A percentile compares a stretch with the other conserved stretches of the same genome.
Evolutionary conservation across 2,797 vertebrate species (phyloP).

Genomic region (Galaxias olidus): DNA sequence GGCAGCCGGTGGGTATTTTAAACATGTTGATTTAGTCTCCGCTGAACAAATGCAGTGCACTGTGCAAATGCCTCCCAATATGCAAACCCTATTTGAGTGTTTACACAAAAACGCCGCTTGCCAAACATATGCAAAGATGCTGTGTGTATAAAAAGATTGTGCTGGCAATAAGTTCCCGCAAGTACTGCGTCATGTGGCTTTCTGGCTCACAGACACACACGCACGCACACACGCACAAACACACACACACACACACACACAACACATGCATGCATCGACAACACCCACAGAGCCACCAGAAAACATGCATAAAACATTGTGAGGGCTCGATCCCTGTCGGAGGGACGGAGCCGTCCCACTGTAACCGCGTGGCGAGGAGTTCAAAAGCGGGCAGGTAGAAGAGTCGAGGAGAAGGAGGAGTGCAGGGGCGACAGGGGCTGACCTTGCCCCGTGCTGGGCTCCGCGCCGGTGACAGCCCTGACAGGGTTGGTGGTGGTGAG

Average conservation of each 20-base stretch:
- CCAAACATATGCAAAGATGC: background rate
- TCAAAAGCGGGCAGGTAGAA: too few species aligned
- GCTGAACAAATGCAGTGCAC: slow-evolving; percentile 15
- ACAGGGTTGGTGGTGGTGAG: too few species aligned
- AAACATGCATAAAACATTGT: background rate
- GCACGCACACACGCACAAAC: background rate
- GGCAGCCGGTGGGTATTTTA: background rate
- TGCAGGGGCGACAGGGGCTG: too few species aligned
- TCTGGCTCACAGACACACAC: too few species aligned
- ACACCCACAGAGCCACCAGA: slow-evolving; percentile 9
- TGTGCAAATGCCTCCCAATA: slow-evolving; percentile 11
- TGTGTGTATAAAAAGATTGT: background rate
- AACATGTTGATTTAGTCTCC: slow-evolving; percentile 2
- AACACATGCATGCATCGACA: too few species aligned
- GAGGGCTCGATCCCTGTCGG: background rate
- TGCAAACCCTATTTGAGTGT: slow-evolving; percentile 20
- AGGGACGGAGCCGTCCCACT: too few species aligned
- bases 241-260: slow-evolving; percentile 9
- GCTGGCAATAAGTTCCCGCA: background rate
- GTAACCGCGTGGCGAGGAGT: too few species aligned
- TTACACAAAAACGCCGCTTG: slow-evolving; percentile 11
- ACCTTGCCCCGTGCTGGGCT: too few species aligned
- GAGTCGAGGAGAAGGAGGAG: too few species aligned
- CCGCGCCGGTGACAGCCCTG: too few species aligned
- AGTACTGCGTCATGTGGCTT: too few species aligned